Evolutionary conservation across 2,797 vertebrate genomes (phyloP).

Genomic region (Ctenopoma multispine): DNA sequence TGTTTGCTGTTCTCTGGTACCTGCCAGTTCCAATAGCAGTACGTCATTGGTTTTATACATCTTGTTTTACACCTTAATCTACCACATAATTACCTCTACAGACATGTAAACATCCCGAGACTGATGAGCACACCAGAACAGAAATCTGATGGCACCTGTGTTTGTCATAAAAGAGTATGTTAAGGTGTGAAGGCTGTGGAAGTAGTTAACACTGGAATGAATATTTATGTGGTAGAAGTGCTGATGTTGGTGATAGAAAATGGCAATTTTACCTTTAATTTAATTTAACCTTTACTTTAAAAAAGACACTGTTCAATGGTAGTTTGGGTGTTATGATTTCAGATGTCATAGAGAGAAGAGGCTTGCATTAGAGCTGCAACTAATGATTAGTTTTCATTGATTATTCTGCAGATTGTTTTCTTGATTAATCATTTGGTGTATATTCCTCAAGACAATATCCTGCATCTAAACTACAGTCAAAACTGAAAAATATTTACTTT

Average conservation of each 20-base stretch:
- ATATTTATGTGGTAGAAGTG: neutral
- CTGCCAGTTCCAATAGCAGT: conserved; percentile 14
- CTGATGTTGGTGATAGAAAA: neutral
- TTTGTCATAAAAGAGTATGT: conserved; percentile 9
- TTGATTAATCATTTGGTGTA: neutral
- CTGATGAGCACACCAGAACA: conserved; percentile 25
- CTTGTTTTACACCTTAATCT: conserved; percentile 5
- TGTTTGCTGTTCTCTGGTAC: conserved; percentile 7
- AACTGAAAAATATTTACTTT: neutral
- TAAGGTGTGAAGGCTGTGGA: neutral
- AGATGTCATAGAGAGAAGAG: neutral
- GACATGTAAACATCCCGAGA: conserved; percentile 48
- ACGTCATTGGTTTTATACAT: neutral
- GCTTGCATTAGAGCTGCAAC: neutral
- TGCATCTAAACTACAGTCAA: neutral
- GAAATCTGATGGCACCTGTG: conserved; percentile 63
- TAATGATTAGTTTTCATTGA: neutral
- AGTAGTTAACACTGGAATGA: neutral
- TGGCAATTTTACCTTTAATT: neutral
- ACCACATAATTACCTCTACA: conserved; percentile 40
- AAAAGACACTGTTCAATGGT: neutral
- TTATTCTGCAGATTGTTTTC: neutral
- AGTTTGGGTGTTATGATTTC: neutral
- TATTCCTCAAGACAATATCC: neutral
- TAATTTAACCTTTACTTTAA: too few relatives aligned